A percentile compares a stretch with the other conserved stretches of the same genome.
Evolutionary conservation across 2,888 invertebrate genomes (phyloP).

Genomic region (Drosophila austrosaltans): DNA sequence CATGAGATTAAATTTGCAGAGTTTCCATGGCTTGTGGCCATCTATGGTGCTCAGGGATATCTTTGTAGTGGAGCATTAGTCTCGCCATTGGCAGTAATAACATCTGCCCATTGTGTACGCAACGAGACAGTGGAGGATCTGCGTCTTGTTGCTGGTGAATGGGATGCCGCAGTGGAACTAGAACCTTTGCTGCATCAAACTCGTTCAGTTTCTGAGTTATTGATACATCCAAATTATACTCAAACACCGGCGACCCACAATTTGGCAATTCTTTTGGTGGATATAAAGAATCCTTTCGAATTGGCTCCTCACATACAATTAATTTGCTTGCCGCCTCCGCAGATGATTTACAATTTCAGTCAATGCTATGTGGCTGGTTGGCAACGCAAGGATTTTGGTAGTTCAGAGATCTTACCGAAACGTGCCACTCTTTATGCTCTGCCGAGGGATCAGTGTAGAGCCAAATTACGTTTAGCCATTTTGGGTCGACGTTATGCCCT

Average conservation of each 20-base stretch:
- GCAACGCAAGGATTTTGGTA: constrained; percentile 39
- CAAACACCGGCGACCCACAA: constrained; percentile 51
- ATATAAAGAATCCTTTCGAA: constrained; percentile 32
- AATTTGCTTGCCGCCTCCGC: constrained; percentile 58
- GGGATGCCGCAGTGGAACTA: constrained; percentile 59
- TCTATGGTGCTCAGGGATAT: constrained; percentile 38
- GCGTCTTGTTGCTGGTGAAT: constrained; percentile 60
- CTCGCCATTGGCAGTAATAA: constrained; percentile 51
- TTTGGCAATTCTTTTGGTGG: constrained; percentile 51
- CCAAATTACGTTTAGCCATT: constrained; percentile 53
- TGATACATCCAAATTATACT: constrained; percentile 58
- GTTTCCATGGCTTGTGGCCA: constrained; percentile 64
- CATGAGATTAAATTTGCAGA: constrained; percentile 57
- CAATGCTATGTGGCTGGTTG: constrained; percentile 65
- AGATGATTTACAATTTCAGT: constrained; percentile 52
- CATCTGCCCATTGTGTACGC: constrained; percentile 57
- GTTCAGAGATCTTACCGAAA: constrained; percentile 45
- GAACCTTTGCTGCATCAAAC: constrained; percentile 54
- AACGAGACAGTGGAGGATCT: constrained; percentile 9
- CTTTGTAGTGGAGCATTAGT: constrained; percentile 61
- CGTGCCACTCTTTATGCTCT: constrained; percentile 54
- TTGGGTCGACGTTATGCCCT: constrained; percentile 50
- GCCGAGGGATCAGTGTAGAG: constrained; percentile 58
- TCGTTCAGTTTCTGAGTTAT: constrained; percentile 43
- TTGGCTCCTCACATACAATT: constrained; percentile 49